Base-by-base conservation (phyloP, 2,797 vertebrate genomes). In the Buceros bicornis region DNA sequence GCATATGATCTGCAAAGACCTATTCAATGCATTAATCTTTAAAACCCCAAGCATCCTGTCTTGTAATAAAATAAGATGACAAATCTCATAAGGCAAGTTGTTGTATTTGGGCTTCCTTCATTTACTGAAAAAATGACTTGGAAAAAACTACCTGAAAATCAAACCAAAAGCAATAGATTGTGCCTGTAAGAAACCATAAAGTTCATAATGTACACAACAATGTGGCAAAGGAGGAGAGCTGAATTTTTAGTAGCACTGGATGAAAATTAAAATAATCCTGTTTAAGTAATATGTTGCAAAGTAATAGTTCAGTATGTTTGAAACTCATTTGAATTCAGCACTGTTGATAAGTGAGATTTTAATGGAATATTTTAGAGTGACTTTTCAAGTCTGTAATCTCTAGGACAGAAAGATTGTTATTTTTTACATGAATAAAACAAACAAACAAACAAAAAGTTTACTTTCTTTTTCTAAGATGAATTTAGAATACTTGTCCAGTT, bases 291-390 rank as follows among this genome's bases (percentile, higher is more conserved):
- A 96, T 93, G 92, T 96, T 97, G 89, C 66, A 92, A 56, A 95
- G 86, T 15, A 66, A 89, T 96, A 95, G 93, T 97, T 96, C 86
- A 82, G 78, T 95, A 83, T 33, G 66, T 94, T 96, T 97, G 78
- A 96, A 97, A 96, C 93, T 97, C 82, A 95, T 98, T 97, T 95
- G 92, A 97, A 98, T 98, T 97, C 96, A 95, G 45, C 83, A 85
- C 19, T 6, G 22, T 61, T 74, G 89, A 37, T 62, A 66, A 90
- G 73, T 86, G 87, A 97, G 87, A 80, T 95, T 37, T 92, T 97
- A 96, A 78, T 67, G 86, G 89, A 96, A 94, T 96, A 85, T 94
- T 90, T 96, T 86, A 64, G 19, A 82, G 66, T 64, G 82, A n/a
- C 35, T 95, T 73, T 95, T 91, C 53, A 82, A 94, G 43, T 69